Percentiles rank a stretch among this genome's conserved stretches.
phyloP scores from a whole-genome alignment of 2,797 vertebrate genomes.

The Loris lydekkerianus region DNA sequence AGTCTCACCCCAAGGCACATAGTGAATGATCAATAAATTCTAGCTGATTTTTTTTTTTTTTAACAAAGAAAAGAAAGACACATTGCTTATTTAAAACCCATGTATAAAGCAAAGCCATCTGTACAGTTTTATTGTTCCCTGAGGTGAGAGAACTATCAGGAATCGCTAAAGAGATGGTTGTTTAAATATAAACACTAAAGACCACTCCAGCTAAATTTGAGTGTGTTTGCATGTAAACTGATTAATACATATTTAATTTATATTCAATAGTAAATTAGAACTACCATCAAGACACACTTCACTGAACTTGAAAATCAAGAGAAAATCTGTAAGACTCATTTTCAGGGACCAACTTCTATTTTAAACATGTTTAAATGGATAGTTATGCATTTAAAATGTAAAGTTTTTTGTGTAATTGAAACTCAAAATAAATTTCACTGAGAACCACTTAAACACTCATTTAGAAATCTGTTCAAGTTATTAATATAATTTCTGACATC shows the following conservation, averaged over 20 bases:
- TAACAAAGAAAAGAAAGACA: not conserved
- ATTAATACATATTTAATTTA: conserved; percentile 55
- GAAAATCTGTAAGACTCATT: conserved; percentile 13
- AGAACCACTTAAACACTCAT: not conserved
- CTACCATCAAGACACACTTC: not conserved
- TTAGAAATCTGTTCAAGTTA: conserved; percentile 8
- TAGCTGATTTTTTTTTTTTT: conserved; percentile 50
- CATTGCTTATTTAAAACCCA: conserved; percentile 69
- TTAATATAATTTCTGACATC: not conserved
- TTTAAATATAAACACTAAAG: conserved; percentile 69
- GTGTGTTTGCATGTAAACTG: conserved; percentile 48
- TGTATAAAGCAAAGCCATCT: conserved; percentile 61
- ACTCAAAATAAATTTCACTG: not conserved
- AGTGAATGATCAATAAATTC: conserved; percentile 59
- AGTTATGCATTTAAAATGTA: not conserved
- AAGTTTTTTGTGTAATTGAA: not conserved
- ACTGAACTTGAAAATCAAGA: conserved; percentile 52
- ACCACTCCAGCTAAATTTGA: conserved; percentile 51
- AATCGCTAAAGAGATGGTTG: conserved; percentile 51
- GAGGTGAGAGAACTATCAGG: not conserved
- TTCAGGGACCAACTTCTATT: not conserved
- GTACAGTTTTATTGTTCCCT: conserved; percentile 50
- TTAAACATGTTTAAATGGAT: not conserved
- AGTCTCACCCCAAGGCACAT: not conserved
- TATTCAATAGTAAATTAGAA: not conserved